Evolutionary conservation across 2,113 vertebrate species (phyloP), one percentile per base, ranked within the genome.

Genomic region (Rhagologus leucostigma): DNA sequence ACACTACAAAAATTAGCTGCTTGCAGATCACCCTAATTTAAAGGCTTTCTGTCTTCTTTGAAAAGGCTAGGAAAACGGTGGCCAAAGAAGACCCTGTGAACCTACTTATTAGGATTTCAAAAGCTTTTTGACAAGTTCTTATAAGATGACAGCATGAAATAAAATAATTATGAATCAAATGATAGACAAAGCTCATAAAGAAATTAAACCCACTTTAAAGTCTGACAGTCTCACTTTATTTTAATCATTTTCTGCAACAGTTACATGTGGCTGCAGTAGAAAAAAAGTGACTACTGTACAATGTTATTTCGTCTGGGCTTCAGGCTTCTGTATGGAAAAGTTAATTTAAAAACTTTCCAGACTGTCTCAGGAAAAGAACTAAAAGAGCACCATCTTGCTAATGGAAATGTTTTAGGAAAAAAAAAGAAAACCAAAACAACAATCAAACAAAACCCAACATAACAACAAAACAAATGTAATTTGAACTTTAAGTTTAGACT

Each of bases 1-100:
- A 96, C 95, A 93, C 87, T 82, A 91, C 84, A 97, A 96, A 98
- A 97, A 97, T 95, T 92, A 97, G 96, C 87, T 96, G 95, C 87
- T 94, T 93, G 85, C 92, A 95, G 97, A 97, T 97, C 91, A 95
- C 92, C 94, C 97, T 97, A 96, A 98, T 97, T 96, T 97, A 97
- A 97, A 97, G 92, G 88, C 81, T 97, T 94, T 88, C 95, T 96
- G 93, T 97, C 87, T 97, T 96, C 95, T 96, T 91, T 84, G 76
- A 94, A 96, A 97, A 97, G 87, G 94, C 96, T 96, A 96, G 96
- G 89, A 90, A 97, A 95, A 80, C 82, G 94, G 92, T 94, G 93
- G 94, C 97, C 95, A 93, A 94, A 91, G 96, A 97, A 84, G 96
- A 97, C 96, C 94, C 41, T 75, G 39, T 90, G 88, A 95, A 94